A percentile compares a stretch with the other conserved stretches of the same genome.
Evolutionary conservation across 2,888 invertebrate genomes (phyloP).

Genomic region (Drosophila colorata): DNA sequence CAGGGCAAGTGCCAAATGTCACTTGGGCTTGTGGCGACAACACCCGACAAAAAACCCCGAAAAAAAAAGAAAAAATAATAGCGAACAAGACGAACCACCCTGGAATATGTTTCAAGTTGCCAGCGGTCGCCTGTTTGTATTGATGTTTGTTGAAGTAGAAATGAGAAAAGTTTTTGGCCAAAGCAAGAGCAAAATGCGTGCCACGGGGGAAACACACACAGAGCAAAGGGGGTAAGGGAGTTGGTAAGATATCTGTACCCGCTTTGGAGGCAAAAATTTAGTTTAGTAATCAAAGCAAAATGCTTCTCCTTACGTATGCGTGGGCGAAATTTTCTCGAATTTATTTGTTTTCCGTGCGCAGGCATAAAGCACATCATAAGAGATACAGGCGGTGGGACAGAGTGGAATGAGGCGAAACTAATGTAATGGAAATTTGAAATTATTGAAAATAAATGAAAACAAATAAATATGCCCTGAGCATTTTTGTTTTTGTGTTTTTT

Average conservation of each 20-base stretch:
- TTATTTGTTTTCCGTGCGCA: constrained; percentile 79
- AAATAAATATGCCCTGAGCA: constrained; percentile 73
- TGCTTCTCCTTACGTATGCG: constrained; percentile 34
- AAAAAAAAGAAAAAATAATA: constrained; percentile 20
- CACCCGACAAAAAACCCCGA: constrained; percentile 12
- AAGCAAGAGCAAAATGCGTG: constrained; percentile 37
- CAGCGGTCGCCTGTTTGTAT: constrained; percentile 64
- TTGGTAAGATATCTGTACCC: constrained; percentile 53
- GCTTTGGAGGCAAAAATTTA: constrained; percentile 52
- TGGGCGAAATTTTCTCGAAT: constrained; percentile 50
- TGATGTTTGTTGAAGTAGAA: constrained; percentile 78
- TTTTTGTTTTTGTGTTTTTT: constrained; percentile 42
- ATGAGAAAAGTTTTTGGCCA: constrained; percentile 79
- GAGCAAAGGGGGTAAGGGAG: background rate
- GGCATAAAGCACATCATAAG: constrained; percentile 72
- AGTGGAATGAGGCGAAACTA: constrained; percentile 57
- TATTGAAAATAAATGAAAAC: constrained; percentile 83
- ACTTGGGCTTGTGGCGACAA: constrained; percentile 55
- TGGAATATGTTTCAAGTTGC: constrained; percentile 57
- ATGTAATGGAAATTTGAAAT: constrained; percentile 83
- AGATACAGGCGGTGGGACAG: background rate
- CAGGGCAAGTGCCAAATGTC: constrained; percentile 78
- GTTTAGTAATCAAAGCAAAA: constrained; percentile 75
- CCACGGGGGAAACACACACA: constrained; percentile 11
- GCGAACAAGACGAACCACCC: constrained; percentile 7